A percentile compares a stretch with the other conserved stretches of the same genome.
phyloP scores from a whole-genome alignment of 2,797 vertebrate species.

The Halcyon smyrnensis region DNA sequence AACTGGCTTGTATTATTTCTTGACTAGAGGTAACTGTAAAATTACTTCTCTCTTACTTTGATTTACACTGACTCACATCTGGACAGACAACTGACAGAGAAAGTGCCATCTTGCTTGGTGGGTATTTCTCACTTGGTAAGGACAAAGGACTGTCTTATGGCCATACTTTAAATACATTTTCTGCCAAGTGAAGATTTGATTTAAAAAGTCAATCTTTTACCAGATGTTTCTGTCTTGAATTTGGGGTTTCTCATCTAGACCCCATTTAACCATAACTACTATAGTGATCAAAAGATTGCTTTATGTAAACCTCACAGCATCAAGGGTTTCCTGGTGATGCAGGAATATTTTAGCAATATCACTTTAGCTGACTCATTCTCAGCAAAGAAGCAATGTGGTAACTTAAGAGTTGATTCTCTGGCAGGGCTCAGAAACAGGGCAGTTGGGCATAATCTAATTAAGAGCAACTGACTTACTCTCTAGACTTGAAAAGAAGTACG shows the following conservation, averaged over 20 bases:
- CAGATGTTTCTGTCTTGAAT: background rate
- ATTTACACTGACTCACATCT: background rate
- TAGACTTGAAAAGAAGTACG: background rate
- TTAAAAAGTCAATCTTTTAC: background rate
- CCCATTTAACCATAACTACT: background rate
- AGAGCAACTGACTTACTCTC: background rate
- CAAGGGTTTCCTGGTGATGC: background rate
- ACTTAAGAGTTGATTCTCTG: background rate
- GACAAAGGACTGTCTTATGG: background rate
- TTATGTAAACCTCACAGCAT: background rate
- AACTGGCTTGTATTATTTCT: background rate
- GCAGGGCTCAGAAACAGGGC: background rate
- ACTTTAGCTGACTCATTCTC: background rate
- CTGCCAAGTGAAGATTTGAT: background rate
- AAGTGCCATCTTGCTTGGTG: background rate
- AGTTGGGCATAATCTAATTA: background rate
- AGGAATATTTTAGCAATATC: background rate
- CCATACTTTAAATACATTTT: background rate
- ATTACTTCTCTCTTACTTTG: background rate
- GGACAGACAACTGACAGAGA: background rate
- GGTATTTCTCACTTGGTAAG: background rate
- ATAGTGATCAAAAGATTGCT: background rate
- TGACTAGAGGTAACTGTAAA: background rate
- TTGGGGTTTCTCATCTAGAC: background rate
- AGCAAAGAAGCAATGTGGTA: background rate